Evolutionary conservation across 2,888 invertebrate species (phyloP).

Genomic region (Cistogaster globosa): DNA sequence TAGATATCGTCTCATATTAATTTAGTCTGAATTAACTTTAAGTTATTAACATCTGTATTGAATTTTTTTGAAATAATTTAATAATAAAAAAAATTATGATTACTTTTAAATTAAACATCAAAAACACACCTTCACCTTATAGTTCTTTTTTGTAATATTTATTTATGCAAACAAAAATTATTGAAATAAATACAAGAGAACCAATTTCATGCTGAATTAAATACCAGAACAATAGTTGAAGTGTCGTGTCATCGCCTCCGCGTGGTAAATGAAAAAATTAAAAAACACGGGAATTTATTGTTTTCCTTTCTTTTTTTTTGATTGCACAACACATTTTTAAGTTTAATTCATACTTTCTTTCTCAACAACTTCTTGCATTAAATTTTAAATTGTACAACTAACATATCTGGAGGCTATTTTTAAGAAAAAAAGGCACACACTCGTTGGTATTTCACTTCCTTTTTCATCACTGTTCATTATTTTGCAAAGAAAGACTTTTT

Average conservation of each 20-base stretch:
- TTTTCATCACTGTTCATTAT: slow-evolving; percentile 59
- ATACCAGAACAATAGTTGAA: slow-evolving; percentile 81
- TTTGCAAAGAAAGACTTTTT: slow-evolving; percentile 43
- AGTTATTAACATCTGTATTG: too few species aligned
- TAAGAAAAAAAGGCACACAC: neutral
- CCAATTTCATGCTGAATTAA: slow-evolving; percentile 82
- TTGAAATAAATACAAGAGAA: slow-evolving; percentile 74
- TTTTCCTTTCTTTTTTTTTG: slow-evolving; percentile 15
- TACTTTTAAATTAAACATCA: slow-evolving; percentile 52
- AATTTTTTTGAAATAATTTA: neutral
- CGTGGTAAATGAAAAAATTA: slow-evolving; percentile 6
- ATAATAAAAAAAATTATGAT: slow-evolving; percentile 40
- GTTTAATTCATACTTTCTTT: slow-evolving; percentile 61
- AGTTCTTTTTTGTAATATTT: too few species aligned
- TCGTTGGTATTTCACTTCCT: slow-evolving; percentile 34
- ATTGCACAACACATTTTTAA: slow-evolving; percentile 58
- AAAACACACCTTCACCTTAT: slow-evolving; percentile 63
- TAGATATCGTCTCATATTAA: neutral
- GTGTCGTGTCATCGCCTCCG: slow-evolving; percentile 79
- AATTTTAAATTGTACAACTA: slow-evolving; percentile 68
- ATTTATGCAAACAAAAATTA: slow-evolving; percentile 37
- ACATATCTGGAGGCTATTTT: slow-evolving; percentile 65
- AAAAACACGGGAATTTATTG: slow-evolving; percentile 54
- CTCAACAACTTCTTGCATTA: slow-evolving; percentile 63
- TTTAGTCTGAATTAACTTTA: neutral